A percentile compares a stretch with the other conserved stretches of the same genome.
Conservation (phyloP, 2,113 vertebrate genomes). For the Chrysemys picta region DNA sequence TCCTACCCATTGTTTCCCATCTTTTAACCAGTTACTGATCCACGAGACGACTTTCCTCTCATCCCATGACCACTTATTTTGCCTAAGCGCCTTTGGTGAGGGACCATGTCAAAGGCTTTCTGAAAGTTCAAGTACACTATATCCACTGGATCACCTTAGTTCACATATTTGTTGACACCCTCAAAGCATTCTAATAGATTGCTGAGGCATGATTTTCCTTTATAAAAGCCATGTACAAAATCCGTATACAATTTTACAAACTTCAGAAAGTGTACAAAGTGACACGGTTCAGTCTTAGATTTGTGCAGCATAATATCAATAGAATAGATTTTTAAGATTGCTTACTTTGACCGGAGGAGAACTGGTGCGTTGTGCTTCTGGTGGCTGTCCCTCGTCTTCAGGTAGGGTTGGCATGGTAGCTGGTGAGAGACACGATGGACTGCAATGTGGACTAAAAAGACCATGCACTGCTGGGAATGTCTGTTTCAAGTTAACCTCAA, state of each 20-base stretch:
- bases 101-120: background rate
- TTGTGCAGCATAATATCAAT: constrained; percentile 26
- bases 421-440: constrained; percentile 60
- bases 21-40: background rate
- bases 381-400: constrained; percentile 90
- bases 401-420: constrained; percentile 91
- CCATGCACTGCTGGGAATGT: constrained; percentile 57
- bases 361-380: constrained; percentile 82
- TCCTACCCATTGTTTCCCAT: background rate
- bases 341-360: constrained; percentile 84
- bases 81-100: background rate
- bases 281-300: background rate
- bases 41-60: background rate
- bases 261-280: background rate
- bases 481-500: constrained; percentile 69
- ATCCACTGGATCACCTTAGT: background rate
- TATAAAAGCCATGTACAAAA: background rate
- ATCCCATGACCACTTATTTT: background rate
- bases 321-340: constrained; percentile 5
- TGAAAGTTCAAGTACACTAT: background rate
- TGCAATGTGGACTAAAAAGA: constrained; percentile 50
- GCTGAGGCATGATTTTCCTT: background rate
- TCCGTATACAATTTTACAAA: background rate
- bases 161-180: background rate
- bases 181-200: background rate